Evolutionary conservation across 2,888 invertebrate genomes (phyloP).

Genomic region (Crepidodera aurea): DNA sequence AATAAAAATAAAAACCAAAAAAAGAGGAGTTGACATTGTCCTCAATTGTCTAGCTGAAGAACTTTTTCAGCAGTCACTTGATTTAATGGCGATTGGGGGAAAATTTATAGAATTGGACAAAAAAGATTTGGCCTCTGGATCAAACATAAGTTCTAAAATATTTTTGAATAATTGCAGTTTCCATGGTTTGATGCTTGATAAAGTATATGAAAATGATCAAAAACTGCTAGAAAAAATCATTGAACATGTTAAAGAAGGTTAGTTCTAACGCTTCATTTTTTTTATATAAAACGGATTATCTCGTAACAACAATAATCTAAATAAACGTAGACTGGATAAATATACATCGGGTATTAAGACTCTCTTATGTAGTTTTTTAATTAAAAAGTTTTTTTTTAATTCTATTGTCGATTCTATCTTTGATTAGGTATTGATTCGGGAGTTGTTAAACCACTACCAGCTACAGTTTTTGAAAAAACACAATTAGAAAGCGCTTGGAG

Average conservation of each 20-base stretch:
- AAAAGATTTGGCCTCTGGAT: slow-evolving; percentile 76
- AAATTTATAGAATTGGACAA: slow-evolving; percentile 87
- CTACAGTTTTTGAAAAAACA: slow-evolving; percentile 69
- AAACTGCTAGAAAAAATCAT: neutral
- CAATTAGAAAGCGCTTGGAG: slow-evolving; percentile 77
- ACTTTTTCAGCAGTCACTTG: slow-evolving; percentile 75
- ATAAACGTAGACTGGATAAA: too few species aligned
- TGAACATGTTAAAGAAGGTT: slow-evolving; percentile 1
- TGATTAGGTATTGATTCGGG: slow-evolving; percentile 66
- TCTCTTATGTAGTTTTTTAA: too few species aligned
- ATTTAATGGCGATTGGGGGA: slow-evolving; percentile 68
- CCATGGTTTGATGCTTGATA: slow-evolving; percentile 64
- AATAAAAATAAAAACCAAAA: slow-evolving; percentile 79
- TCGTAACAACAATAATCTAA: too few species aligned
- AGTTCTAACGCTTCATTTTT: neutral
- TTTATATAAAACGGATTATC: neutral
- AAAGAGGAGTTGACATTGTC: slow-evolving; percentile 67
- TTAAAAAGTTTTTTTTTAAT: too few species aligned
- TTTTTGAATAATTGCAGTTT: slow-evolving; percentile 78
- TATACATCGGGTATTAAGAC: neutral
- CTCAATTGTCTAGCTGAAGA: slow-evolving; percentile 91
- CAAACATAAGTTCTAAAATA: slow-evolving; percentile 66
- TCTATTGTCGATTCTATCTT: neutral
- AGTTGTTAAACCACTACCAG: slow-evolving; percentile 72
- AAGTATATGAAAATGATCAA: neutral